These are phyloP conservation scores for Stercorarius parasiticus DNA, from an alignment of 2,113 vertebrate genomes.

Conservation along the genomic window DNA sequence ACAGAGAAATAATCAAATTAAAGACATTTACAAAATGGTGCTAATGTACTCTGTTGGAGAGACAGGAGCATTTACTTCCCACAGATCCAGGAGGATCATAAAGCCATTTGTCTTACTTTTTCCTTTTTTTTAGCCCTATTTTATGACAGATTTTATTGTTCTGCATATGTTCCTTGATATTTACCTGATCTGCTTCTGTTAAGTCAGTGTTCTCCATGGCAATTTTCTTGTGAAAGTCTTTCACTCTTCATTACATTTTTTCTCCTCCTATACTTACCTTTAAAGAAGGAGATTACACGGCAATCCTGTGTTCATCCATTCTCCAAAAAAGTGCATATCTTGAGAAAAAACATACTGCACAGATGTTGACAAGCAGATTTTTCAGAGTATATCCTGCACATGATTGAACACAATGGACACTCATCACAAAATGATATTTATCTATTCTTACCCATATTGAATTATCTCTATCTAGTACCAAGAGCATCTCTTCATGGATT, in stretches of 20 bases:
- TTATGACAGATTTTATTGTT: not conserved
- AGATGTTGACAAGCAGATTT: not conserved
- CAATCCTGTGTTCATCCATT: not conserved
- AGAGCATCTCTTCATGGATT: not conserved
- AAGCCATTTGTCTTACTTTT: not conserved
- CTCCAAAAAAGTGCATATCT: not conserved
- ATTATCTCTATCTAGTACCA: not conserved
- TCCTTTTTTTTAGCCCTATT: not conserved
- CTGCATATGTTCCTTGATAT: not conserved
- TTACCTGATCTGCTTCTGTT: not conserved
- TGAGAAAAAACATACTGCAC: fast-evolving
- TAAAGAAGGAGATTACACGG: not conserved
- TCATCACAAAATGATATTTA: not conserved
- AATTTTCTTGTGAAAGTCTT: not conserved
- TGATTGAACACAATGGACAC: not conserved
- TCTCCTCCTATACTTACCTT: not conserved
- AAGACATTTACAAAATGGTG: not conserved
- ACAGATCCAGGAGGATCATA: not conserved
- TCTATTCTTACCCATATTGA: not conserved
- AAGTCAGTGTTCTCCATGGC: not conserved
- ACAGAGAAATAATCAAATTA: not conserved
- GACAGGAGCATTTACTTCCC: not conserved
- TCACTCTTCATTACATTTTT: not conserved
- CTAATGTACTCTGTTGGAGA: not conserved
- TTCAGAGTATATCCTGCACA: not conserved